Percentiles rank a stretch among this genome's conserved stretches.
Evolutionary conservation across 2,797 vertebrate species (phyloP).

Genomic region (Buphagus erythrorhynchus): DNA sequence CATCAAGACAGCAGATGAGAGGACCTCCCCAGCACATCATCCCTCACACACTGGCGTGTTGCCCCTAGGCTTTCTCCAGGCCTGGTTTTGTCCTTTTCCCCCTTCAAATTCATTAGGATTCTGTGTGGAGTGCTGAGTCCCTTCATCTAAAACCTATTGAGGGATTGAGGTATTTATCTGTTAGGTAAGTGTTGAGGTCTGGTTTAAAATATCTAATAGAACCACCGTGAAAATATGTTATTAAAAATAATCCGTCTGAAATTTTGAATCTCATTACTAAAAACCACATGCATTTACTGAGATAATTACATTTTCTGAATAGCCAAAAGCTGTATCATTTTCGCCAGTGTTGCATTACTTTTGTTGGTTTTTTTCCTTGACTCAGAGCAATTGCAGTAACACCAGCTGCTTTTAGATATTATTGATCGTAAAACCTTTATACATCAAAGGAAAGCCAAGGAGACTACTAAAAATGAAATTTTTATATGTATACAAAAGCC

Average conservation of each 20-base stretch:
- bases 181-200: not conserved
- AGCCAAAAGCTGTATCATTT: not conserved
- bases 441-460: slow-evolving; percentile 43
- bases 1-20: not conserved
- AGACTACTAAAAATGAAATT: slow-evolving; percentile 21
- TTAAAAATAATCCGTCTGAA: slow-evolving; percentile 44
- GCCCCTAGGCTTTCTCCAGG: not conserved
- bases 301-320: slow-evolving; percentile 10
- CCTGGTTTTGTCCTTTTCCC: not conserved
- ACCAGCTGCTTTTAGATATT: slow-evolving; percentile 19
- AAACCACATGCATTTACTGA: not conserved
- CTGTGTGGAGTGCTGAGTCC: not conserved
- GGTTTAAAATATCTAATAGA: slow-evolving; percentile 17
- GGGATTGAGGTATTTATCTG: not conserved
- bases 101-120: not conserved
- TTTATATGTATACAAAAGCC: not conserved
- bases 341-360: not conserved
- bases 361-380: not conserved
- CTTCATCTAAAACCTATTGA: not conserved
- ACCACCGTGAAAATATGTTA: slow-evolving; percentile 4
- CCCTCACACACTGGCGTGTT: not conserved
- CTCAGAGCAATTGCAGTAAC: not conserved
- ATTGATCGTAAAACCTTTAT: slow-evolving; percentile 27
- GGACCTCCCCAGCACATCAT: not conserved
- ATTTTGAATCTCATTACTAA: slow-evolving; percentile 10